These are phyloP conservation scores for Odontesthes bonariensis DNA, from an alignment of 2,113 vertebrate genomes.

Conservation along the genomic window DNA sequence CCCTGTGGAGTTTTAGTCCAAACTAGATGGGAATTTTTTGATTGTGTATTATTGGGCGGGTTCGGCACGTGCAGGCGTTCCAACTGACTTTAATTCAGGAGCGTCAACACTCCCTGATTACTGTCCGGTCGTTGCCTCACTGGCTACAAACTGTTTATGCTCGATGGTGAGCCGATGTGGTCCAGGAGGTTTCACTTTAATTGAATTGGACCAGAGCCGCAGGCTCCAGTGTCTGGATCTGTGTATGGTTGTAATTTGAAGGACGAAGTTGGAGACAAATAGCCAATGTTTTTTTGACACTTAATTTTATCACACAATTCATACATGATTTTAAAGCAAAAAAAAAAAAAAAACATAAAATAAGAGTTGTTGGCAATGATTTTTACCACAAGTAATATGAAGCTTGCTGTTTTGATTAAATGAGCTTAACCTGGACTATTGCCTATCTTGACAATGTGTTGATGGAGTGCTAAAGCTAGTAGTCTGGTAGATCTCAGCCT, in stretches of 20 bases:
- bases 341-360: neutral
- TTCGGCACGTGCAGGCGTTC: slow-evolving; percentile 12
- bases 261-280: neutral
- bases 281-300: neutral
- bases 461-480: slow-evolving; percentile 27
- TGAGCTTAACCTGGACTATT: slow-evolving; percentile 12
- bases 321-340: neutral
- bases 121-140: neutral
- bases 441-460: slow-evolving; percentile 31
- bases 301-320: neutral
- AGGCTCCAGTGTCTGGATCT: slow-evolving; percentile 6
- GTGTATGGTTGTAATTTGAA: neutral
- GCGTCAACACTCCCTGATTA: slow-evolving; percentile 6
- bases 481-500: slow-evolving; percentile 36
- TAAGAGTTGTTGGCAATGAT: neutral
- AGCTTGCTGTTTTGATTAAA: slow-evolving; percentile 10
- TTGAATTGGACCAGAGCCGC: neutral
- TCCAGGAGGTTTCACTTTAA: slow-evolving; percentile 7
- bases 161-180: slow-evolving; percentile 4
- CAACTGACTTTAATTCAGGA: slow-evolving; percentile 23
- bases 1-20: neutral
- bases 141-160: slow-evolving; percentile 14
- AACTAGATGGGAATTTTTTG: slow-evolving; percentile 5
- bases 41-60: slow-evolving; percentile 10
- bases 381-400: slow-evolving; percentile 9